Percentiles rank a stretch among this genome's conserved stretches.
phyloP scores from a whole-genome alignment of 2,888 invertebrate genomes.

The Agonopterix heracliana region DNA sequence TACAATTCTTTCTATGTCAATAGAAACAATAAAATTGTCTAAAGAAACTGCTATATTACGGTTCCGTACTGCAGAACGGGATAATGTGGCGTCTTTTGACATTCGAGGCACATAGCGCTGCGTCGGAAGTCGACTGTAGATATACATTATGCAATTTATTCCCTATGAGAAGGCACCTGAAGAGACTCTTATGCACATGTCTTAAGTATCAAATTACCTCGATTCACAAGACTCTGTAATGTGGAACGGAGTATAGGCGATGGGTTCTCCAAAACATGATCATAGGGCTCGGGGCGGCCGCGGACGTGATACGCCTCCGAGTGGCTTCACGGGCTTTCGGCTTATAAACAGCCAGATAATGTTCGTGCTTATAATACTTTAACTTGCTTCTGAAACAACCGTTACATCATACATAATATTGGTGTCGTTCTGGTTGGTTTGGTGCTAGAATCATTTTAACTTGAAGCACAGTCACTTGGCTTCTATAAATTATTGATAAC shows the following conservation, averaged over 20 bases:
- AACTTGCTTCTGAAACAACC: too few relatives aligned
- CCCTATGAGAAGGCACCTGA: neutral
- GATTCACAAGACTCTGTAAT: too few relatives aligned
- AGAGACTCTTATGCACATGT: neutral
- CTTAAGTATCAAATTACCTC: neutral
- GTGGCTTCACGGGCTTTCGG: neutral
- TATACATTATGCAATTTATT: neutral
- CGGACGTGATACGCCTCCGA: conserved; percentile 27
- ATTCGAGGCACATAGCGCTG: conserved; percentile 2
- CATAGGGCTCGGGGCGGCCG: conserved; percentile 24
- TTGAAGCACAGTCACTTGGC: too few relatives aligned
- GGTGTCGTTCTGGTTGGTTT: too few relatives aligned
- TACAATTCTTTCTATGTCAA: too few relatives aligned
- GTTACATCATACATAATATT: too few relatives aligned
- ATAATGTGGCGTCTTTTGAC: neutral
- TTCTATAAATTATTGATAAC: too few relatives aligned
- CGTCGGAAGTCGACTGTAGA: conserved; percentile 1
- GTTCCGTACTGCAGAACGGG: neutral
- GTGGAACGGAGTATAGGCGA: too few relatives aligned
- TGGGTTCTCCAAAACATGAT: conserved; percentile 17
- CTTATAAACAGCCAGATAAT: neutral
- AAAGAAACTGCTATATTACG: too few relatives aligned
- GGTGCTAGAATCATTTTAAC: too few relatives aligned
- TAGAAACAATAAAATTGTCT: too few relatives aligned
- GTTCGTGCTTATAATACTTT: neutral